Evolutionary conservation across 2,888 invertebrate species (phyloP), one percentile per base, ranked within the genome.

Genomic region (Xestia sexstrigata): DNA sequence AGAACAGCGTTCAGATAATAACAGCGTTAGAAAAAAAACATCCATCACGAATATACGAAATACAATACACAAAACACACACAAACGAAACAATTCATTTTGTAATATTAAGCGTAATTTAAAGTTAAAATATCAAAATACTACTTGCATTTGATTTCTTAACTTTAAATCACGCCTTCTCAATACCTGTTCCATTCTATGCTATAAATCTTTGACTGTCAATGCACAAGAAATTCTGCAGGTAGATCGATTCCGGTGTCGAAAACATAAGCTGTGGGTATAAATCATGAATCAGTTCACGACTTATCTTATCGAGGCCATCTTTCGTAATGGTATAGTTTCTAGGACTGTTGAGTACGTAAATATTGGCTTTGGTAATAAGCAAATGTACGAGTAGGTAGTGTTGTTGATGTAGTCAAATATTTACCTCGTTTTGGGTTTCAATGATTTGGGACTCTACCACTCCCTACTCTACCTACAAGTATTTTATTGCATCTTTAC

Each of bases 131-230:
- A 65, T 67, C 8, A 47, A 79, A 78, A 73, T 15, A 26, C 49
- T 23, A 35, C 49, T 47, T 47, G 45, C 15, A 47, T 47, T 47
- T 47, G 45, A 47, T 47, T 47, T 47, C 45, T 47, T 15, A 4
- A 47, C 45, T 47, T 15, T 47, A 47, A 47, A 47, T 47, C 45
- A 47, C 17, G 17, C 47, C 9, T 23, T 9, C 13, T 4, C n/a
- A 47, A 67, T 47, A 77, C 70, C 71, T 47, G 55, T 66, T 83
- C 58, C 15, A 66, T 58, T 81, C 26, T 9, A 39, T 35, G 8
- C 45, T 8, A 81, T 83, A 83, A 83, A 81, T 81, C 81, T 67
- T 55, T 9, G 26, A 17, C 73, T 79, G 74, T 79, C 81, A 73
- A 17, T 70, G 79, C 73, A 67, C 78, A 78, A 71, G 84, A 83